Evolutionary conservation across 2,888 invertebrate species (phyloP).

Genomic region (Microctonus brassicae): DNA sequence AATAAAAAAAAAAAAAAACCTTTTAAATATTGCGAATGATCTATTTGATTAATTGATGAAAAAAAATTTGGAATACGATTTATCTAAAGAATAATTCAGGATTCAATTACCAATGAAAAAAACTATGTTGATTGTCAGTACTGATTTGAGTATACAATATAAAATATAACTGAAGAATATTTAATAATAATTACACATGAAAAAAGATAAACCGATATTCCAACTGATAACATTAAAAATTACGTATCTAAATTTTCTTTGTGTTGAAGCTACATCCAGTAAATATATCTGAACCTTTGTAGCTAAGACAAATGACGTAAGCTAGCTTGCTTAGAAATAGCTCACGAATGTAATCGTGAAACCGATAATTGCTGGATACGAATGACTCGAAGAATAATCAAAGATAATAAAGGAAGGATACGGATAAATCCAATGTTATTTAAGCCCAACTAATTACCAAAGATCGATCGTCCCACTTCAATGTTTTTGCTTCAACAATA

Average conservation of each 20-base stretch:
- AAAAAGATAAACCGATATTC: too few relatives aligned
- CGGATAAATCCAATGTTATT: constrained; percentile 38
- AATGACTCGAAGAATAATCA: constrained; percentile 62
- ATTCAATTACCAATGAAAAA: too few relatives aligned
- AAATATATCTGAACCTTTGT: too few relatives aligned
- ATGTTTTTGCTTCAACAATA: constrained; percentile 24
- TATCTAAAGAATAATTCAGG: too few relatives aligned
- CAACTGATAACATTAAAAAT: constrained; percentile 28
- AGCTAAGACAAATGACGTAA: constrained; percentile 40
- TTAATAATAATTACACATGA: too few relatives aligned
- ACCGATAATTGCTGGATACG: constrained; percentile 56
- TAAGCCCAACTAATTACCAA: constrained; percentile 47
- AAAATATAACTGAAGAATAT: too few relatives aligned
- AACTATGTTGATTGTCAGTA: too few relatives aligned
- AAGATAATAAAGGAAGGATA: constrained; percentile 54
- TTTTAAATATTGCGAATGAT: too few relatives aligned
- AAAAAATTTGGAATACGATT: too few relatives aligned
- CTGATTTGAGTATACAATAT: too few relatives aligned
- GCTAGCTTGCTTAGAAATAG: constrained; percentile 25
- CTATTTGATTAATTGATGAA: too few relatives aligned
- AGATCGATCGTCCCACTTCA: constrained; percentile 40
- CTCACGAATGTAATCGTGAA: constrained; percentile 43
- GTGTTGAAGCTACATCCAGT: constrained; percentile 5
- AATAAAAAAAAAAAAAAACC: too few relatives aligned
- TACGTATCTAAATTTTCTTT: constrained; percentile 33